Evolutionary conservation across 2,888 invertebrate genomes (phyloP), one percentile per base, ranked within the genome.

Genomic region (Mesodorylaimus sp.): DNA sequence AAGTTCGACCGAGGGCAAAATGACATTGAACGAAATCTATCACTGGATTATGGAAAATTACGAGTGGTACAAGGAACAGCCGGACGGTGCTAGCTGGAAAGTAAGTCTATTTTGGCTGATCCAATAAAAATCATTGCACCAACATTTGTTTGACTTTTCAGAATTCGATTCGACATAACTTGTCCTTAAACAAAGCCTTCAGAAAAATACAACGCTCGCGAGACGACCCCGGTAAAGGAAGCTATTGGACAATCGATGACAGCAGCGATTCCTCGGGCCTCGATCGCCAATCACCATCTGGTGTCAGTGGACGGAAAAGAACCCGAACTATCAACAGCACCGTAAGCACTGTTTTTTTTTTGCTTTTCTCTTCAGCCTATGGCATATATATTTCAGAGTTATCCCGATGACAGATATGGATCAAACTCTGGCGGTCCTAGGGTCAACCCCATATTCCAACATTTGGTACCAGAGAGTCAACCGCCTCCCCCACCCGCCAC

Each of bases 21-120:
- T 79, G 79, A 80, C 79, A 2, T 70, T 80, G 32, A 77, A 77
- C 57, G 79, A 80, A 66, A 79, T 80, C 57, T 80, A 80, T 65
- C 76, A 77, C 57, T 79, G 79, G 71, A 79, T 80, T 43, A 77
- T 76, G 60, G 77, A 78, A 55, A 76, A 78, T 57, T 80, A 79
- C 66, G 77, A 78, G 0, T 80, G 78, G 63, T 80, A 79, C 63
- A 75, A 76, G 63, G 76, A 78, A 59, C 78, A 78, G 27, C 27
- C 44, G 5, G 77, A 77, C 1, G 66, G 66, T 49, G 79, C 26
- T n/a, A 45, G 79, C 1, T 79, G 79, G 79, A 80, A 79, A 76
- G 79, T 79, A 62, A 69, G 32, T 25, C 13, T 5, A 44, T 44
- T 26, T 44, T 23, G 44, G 5, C 25, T 26, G 16, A 19, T 19